Base-by-base conservation (phyloP, 2,797 vertebrate genomes). In the Lutjanus argentimaculatus region DNA sequence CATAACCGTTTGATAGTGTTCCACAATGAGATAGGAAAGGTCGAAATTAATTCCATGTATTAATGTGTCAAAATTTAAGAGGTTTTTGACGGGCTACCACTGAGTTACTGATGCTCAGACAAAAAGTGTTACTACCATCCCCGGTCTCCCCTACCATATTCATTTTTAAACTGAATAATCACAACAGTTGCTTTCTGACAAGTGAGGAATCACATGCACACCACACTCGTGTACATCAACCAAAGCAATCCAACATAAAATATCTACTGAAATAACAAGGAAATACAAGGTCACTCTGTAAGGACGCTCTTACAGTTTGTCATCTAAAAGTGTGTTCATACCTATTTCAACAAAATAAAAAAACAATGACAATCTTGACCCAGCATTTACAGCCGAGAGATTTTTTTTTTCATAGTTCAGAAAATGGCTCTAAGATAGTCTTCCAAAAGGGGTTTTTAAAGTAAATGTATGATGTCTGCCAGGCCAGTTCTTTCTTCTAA, bases 161-260 rank as follows among this genome's bases (percentile, higher is more conserved):
- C 2, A 36, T 36, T 36, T 36, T 36, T 36, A 6, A 36, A 66
- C 17, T 10, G 72, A 66, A 62, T 40, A 15, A 48, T 56, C 17
- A 62, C 45, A 56, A 17, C 3, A 79, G 68, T 57, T 19, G 52
- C 66, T 84, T 70, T 82, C 77, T 30, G 25, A 30, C 25, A 66
- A 36, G 30, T 36, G 30, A 36, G 30, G 52, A 42, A 59, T 82
- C 67, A 66, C 69, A 68, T 49, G 63, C 77, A 72, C 40, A 71
- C 75, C 13, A 64, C 52, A 51, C 22, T 62, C 59, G n/a, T 15
- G 3, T 62, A 58, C 6, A 5, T 71, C 51, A 72, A 42, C 42
- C 68, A 56, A 71, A 72, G 46, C 51, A n/a, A 72, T 71, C 57
- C 62, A 48, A 75, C 15, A 42, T 57, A 81, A 67, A 81, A 67